Percentiles rank a stretch among this genome's conserved stretches.
Evolutionary conservation across 1,140 invertebrate species (phyloP).

Genomic region (Leptonema lineaticorne): DNA sequence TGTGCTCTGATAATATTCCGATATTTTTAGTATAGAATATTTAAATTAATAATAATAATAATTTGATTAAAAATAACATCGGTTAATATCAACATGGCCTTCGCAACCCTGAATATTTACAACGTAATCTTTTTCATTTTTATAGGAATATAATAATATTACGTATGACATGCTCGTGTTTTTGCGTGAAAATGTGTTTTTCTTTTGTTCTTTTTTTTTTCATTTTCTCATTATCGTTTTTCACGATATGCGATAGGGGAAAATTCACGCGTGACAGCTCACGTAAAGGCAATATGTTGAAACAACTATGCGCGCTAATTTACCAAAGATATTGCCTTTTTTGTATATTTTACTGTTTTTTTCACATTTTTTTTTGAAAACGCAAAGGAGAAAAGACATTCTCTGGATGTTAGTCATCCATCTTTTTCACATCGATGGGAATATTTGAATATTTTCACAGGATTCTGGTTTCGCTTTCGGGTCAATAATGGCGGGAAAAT

Average conservation of each 20-base stretch:
- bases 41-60: no score
- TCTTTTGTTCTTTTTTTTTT: no score
- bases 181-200: slow-evolving; percentile 33
- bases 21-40: no score
- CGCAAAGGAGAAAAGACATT: neutral
- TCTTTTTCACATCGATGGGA: neutral
- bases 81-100: no score
- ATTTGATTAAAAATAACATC: no score
- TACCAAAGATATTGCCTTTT: slow-evolving; percentile 32
- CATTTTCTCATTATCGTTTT: slow-evolving; percentile 7
- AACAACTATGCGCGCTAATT: slow-evolving; percentile 38
- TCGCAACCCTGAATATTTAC: no score
- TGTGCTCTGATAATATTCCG: no score
- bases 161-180: neutral
- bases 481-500: no score
- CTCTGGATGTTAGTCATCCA: neutral
- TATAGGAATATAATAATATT: no score
- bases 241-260: slow-evolving; percentile 29
- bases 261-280: slow-evolving; percentile 32
- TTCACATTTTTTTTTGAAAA: neutral
- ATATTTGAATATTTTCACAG: slow-evolving; percentile 18
- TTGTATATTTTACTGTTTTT: neutral
- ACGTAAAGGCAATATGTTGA: slow-evolving; percentile 34
- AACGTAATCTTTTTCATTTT: no score
- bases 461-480: neutral